Percentiles rank a stretch among this genome's conserved stretches.
Evolutionary conservation across 2,113 vertebrate genomes (phyloP).

Genomic region (Corydoras maculifer): DNA sequence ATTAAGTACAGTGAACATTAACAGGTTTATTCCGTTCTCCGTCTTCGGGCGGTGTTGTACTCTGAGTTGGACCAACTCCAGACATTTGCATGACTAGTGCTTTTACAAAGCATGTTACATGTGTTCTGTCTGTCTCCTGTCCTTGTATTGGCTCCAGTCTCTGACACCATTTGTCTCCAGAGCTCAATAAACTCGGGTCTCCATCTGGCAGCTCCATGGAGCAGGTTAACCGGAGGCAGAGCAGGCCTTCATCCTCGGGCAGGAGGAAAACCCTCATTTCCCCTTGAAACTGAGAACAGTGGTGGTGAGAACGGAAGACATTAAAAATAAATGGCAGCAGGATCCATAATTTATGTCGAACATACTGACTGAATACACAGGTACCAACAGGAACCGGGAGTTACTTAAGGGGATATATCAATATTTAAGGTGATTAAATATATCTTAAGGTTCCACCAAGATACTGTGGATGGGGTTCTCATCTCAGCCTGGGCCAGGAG

Average conservation of each 20-base stretch:
- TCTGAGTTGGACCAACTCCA: not conserved
- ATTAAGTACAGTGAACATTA: no score
- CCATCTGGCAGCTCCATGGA: slow-evolving; percentile 14
- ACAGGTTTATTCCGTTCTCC: no score
- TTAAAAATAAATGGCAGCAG: no score
- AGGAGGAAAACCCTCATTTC: slow-evolving; percentile 1
- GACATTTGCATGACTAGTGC: not conserved
- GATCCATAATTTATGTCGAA: no score
- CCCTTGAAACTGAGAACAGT: not conserved
- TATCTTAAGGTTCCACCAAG: no score
- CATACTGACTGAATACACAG: no score
- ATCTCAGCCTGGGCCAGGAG: no score
- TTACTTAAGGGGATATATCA: no score
- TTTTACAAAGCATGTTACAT: slow-evolving; percentile 24
- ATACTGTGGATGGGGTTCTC: no score
- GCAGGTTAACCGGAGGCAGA: slow-evolving; percentile 9
- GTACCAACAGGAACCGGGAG: no score
- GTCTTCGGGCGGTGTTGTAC: no score
- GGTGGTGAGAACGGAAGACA: not conserved
- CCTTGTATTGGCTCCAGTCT: slow-evolving; percentile 4
- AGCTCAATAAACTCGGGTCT: slow-evolving; percentile 26
- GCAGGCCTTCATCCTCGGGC: slow-evolving; percentile 13
- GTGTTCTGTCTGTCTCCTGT: slow-evolving; percentile 18
- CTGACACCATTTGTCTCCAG: slow-evolving; percentile 30
- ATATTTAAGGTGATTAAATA: no score